phyloP scores from a whole-genome alignment of 2,888 invertebrate species.

The Netelia virgata region DNA sequence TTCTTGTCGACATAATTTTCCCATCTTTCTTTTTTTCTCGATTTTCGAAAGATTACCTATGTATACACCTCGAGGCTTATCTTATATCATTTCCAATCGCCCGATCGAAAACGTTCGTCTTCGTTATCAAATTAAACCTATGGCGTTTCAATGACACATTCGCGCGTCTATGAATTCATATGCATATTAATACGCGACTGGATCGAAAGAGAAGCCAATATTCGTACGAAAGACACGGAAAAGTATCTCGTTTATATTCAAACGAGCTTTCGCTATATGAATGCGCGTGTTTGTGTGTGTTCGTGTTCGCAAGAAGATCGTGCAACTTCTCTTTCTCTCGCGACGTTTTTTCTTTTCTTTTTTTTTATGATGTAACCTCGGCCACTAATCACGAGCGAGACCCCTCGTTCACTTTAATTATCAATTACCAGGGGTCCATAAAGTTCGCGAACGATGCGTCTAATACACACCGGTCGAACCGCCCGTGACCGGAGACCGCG shows the following conservation, averaged over 20 bases:
- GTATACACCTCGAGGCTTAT: neutral
- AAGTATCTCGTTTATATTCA: slow-evolving; percentile 61
- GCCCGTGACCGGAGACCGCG: slow-evolving; percentile 10
- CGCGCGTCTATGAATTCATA: neutral
- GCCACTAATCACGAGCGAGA: neutral
- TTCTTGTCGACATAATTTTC: no score
- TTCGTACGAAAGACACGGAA: slow-evolving; percentile 8
- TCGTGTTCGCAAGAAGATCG: neutral
- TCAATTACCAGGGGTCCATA: slow-evolving; percentile 62
- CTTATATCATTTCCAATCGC: slow-evolving; percentile 10
- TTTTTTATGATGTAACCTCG: slow-evolving; percentile 9
- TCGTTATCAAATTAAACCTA: slow-evolving; percentile 38
- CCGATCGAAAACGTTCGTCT: slow-evolving; percentile 18
- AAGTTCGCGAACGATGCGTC: slow-evolving; percentile 37
- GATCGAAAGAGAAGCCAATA: neutral
- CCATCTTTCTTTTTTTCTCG: no score
- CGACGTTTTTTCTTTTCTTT: slow-evolving; percentile 22
- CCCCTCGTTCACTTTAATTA: slow-evolving; percentile 46
- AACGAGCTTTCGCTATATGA: slow-evolving; percentile 49
- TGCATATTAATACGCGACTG: neutral
- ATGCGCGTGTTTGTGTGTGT: neutral
- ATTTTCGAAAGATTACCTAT: neutral
- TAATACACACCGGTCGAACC: slow-evolving; percentile 12
- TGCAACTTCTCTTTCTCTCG: slow-evolving; percentile 1
- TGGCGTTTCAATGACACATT: slow-evolving; percentile 37